Conservation (phyloP, 2,797 vertebrate species). For the Furcifer pardalis region DNA sequence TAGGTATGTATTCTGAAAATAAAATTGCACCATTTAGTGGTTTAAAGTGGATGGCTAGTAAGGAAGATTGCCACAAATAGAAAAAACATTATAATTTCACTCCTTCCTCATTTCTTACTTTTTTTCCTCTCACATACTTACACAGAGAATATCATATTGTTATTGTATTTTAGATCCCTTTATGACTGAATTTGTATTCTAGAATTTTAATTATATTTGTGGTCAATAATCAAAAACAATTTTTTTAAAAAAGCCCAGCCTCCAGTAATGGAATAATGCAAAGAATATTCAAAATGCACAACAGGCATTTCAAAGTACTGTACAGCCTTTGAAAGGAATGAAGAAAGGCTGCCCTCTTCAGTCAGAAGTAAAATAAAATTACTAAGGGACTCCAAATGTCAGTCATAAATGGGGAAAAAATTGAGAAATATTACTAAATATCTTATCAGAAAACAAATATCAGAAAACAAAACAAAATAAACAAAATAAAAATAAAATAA, state of each 20-base stretch:
- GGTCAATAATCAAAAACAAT: not conserved
- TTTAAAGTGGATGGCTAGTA: conserved; percentile 36
- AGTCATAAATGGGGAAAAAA: conserved; percentile 27
- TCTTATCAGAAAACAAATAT: too few species aligned
- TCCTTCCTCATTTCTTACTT: conserved; percentile 5
- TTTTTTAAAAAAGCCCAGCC: not conserved
- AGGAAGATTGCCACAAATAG: conserved; percentile 30
- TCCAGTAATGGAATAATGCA: conserved; percentile 39
- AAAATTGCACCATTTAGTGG: conserved; percentile 40
- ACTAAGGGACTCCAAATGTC: conserved; percentile 15
- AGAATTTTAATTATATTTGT: not conserved
- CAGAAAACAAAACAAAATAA: too few species aligned
- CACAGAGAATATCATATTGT: conserved; percentile 2
- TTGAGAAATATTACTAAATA: conserved; percentile 26
- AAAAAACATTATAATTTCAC: not conserved
- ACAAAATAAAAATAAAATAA: too few species aligned
- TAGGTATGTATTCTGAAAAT: conserved; percentile 22
- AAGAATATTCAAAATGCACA: not conserved
- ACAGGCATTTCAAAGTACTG: conserved; percentile 54
- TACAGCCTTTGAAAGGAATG: conserved; percentile 63
- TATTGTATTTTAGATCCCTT: not conserved
- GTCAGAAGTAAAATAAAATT: conserved; percentile 62
- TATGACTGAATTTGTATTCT: not conserved
- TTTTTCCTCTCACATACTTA: not conserved
- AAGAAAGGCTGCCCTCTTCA: conserved; percentile 82